Conservation (phyloP, 2,888 invertebrate genomes). For the Lepidochrysops patricia region DNA sequence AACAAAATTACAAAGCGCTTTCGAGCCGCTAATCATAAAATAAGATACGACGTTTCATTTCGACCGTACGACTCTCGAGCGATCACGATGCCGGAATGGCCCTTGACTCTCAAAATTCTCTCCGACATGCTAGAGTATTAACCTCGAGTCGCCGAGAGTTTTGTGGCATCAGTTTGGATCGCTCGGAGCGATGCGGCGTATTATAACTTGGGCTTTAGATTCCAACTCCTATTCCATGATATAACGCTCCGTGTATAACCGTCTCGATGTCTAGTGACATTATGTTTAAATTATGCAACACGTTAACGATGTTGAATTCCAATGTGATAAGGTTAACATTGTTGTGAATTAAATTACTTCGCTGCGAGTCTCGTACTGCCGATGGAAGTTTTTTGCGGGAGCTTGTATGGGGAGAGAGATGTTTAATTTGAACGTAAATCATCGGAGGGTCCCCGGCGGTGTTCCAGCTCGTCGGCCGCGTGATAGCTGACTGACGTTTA, state of each 20-base stretch:
- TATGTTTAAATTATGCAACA: constrained; percentile 5
- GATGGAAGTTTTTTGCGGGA: not conserved
- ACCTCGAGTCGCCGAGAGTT: constrained; percentile 50
- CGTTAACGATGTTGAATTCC: not conserved
- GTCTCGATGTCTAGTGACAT: not conserved
- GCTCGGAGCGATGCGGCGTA: constrained; percentile 11
- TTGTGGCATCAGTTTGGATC: constrained; percentile 49
- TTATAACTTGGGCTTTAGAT: not conserved
- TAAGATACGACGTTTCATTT: constrained; percentile 76
- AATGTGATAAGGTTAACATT: not conserved
- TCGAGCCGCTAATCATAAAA: constrained; percentile 76
- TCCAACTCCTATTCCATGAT: not conserved
- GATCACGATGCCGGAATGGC: constrained; percentile 71
- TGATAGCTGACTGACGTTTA: constrained; percentile 58
- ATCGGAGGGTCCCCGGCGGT: constrained; percentile 42
- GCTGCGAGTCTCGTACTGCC: not conserved
- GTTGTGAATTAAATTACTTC: not conserved
- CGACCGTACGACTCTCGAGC: constrained; percentile 71
- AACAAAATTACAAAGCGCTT: constrained; percentile 75
- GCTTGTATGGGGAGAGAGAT: constrained; percentile 27
- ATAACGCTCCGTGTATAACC: not conserved
- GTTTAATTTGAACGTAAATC: constrained; percentile 43
- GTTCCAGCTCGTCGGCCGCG: constrained; percentile 49
- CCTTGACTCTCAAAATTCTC: constrained; percentile 73
- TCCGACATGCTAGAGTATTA: constrained; percentile 63